Evolutionary conservation across 2,888 invertebrate species (phyloP).

Genomic region (Ypsolopha scabrella): DNA sequence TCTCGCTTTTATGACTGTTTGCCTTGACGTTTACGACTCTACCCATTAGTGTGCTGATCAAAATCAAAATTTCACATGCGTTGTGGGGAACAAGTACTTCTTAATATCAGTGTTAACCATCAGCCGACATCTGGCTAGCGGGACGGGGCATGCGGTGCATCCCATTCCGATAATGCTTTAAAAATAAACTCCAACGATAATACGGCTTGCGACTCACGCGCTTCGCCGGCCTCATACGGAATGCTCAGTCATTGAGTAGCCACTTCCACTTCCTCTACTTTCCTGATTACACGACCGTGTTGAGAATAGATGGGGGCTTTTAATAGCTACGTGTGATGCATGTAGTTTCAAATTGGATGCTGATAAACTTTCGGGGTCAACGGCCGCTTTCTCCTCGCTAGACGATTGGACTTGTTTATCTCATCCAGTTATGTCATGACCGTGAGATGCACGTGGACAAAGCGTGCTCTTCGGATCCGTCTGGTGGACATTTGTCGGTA

Average conservation of each 20-base stretch:
- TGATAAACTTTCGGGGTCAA: constrained; percentile 39
- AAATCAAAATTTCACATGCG: too few relatives aligned
- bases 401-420: constrained; percentile 29
- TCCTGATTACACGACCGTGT: constrained; percentile 33
- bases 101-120: neutral
- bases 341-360: constrained; percentile 31
- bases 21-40: too few relatives aligned
- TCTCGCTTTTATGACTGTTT: too few relatives aligned
- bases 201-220: constrained; percentile 36
- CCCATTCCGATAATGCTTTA: constrained; percentile 19
- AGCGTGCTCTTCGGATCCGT: too few relatives aligned
- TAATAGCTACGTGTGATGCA: constrained; percentile 19
- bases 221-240: constrained; percentile 22
- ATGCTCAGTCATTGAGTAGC: constrained; percentile 37
- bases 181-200: constrained; percentile 44
- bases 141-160: neutral
- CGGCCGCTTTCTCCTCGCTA: constrained; percentile 42
- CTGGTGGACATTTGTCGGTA: too few relatives aligned
- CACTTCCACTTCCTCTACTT: constrained; percentile 45
- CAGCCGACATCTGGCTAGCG: constrained; percentile 1
- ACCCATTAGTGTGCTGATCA: too few relatives aligned
- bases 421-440: constrained; percentile 31
- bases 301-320: constrained; percentile 24
- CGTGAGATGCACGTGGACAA: neutral
- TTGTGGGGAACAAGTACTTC: too few relatives aligned